These are phyloP conservation scores for Argya squamiceps DNA, from an alignment of 2,797 vertebrate genomes.

Conservation along the genomic window DNA sequence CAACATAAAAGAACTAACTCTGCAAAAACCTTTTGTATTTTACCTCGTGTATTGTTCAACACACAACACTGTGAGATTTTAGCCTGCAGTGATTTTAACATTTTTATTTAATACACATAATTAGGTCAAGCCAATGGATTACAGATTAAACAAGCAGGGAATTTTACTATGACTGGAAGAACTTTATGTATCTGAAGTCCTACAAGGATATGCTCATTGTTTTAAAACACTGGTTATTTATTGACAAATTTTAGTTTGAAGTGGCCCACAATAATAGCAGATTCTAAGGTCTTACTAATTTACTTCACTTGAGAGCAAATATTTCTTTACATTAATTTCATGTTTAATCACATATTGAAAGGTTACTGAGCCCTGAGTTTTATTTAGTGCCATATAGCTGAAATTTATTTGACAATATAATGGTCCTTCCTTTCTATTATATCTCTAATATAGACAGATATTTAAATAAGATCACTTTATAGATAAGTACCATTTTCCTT, in stretches of 20 bases:
- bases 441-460: background rate
- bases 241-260: background rate
- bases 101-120: background rate
- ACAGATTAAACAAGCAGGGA: background rate
- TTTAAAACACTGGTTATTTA: background rate
- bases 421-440: background rate
- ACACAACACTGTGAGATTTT: background rate
- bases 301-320: background rate
- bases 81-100: background rate
- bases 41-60: background rate
- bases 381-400: background rate
- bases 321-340: background rate
- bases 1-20: background rate
- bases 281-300: background rate
- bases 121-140: background rate
- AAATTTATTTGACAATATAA: background rate
- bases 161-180: background rate
- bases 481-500: background rate
- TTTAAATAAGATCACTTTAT: background rate
- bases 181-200: background rate
- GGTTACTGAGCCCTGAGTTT: background rate
- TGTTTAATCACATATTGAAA: background rate
- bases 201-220: background rate
- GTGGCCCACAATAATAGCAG: background rate
- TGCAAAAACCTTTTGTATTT: background rate